A percentile compares a stretch with the other conserved stretches of the same genome.
phyloP scores from a whole-genome alignment of 2,888 invertebrate species.

The Papilio demoleus region DNA sequence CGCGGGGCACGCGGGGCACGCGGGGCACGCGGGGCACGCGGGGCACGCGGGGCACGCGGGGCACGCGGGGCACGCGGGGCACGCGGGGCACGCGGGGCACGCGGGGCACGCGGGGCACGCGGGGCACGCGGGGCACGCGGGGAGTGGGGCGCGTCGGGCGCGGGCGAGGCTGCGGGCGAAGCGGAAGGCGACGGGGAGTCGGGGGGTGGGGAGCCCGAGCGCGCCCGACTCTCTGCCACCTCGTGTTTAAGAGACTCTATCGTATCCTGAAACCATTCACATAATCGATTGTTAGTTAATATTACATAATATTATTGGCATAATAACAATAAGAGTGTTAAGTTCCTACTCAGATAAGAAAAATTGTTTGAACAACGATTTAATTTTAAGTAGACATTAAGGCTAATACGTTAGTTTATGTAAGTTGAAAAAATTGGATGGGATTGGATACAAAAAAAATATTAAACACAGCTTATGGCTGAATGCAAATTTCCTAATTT shows the following conservation, averaged over 20 bases:
- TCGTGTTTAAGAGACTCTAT: conserved; percentile 78
- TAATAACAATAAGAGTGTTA: no score
- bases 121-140: conserved; percentile 72
- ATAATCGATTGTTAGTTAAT: conserved; percentile 41
- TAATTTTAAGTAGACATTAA: no score
- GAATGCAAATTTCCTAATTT: no score
- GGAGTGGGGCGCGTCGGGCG: conserved; percentile 76
- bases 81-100: conserved; percentile 73
- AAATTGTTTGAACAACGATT: no score
- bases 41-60: no score
- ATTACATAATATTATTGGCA: conserved; percentile 65
- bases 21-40: no score
- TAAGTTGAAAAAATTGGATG: no score
- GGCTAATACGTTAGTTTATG: no score
- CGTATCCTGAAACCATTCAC: conserved; percentile 60
- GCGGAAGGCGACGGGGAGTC: conserved; percentile 71
- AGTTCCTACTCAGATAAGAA: no score
- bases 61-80: conserved; percentile 89
- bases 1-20: no score
- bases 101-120: conserved; percentile 66
- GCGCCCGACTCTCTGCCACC: conserved; percentile 74
- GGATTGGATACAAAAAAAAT: no score
- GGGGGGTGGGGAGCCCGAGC: conserved; percentile 68
- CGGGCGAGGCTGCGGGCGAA: conserved; percentile 69
- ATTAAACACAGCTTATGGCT: no score